phyloP scores from a whole-genome alignment of 2,113 vertebrate genomes.

The Synodontis membranacea region DNA sequence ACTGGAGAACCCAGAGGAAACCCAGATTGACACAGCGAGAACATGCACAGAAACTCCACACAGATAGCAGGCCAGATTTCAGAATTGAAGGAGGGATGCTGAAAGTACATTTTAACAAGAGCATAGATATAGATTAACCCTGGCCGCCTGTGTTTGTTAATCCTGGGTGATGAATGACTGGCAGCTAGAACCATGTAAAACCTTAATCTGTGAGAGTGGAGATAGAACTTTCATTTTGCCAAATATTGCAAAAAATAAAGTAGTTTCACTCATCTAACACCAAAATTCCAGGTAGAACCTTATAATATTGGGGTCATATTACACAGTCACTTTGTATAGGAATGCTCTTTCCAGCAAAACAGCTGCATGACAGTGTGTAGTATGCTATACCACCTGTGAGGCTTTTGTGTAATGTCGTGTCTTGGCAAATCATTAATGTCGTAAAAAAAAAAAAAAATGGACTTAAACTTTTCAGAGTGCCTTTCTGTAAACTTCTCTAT shows the following conservation, averaged over 20 bases:
- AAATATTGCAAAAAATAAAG: neutral
- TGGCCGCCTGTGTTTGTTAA: neutral
- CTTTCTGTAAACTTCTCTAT: slow-evolving; percentile 11
- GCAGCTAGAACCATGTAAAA: neutral
- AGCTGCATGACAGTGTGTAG: slow-evolving; percentile 8
- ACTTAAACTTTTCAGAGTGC: neutral
- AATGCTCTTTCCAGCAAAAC: neutral
- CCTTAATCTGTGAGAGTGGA: neutral
- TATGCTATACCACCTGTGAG: neutral
- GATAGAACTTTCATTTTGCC: neutral
- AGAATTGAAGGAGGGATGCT: neutral
- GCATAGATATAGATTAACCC: neutral
- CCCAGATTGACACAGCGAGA: neutral
- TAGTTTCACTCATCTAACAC: neutral
- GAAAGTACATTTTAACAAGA: neutral
- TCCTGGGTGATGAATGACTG: neutral
- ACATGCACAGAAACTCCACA: neutral
- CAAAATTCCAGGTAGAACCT: neutral
- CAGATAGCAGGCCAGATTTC: neutral
- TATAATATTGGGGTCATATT: slow-evolving; percentile 1
- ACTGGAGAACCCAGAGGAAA: neutral
- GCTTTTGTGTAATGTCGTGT: neutral
- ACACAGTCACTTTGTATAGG: neutral
- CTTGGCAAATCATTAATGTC: neutral
- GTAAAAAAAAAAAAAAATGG: neutral